phyloP scores from a whole-genome alignment of 1,140 invertebrate genomes.

The Drosophila subpulchrella region DNA sequence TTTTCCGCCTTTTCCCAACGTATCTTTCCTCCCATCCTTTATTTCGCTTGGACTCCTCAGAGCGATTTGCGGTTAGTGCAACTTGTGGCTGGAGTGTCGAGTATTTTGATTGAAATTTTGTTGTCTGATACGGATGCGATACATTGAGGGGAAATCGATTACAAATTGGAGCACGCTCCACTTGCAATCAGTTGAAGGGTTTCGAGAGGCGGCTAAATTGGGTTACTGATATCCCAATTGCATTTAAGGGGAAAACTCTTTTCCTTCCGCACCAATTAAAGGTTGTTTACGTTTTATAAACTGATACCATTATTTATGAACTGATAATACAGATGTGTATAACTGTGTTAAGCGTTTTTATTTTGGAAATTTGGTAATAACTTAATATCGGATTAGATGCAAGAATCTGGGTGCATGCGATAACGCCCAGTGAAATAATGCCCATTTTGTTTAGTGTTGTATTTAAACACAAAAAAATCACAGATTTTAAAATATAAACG shows the following conservation, averaged over 20 bases:
- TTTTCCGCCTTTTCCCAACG: conserved; percentile 15
- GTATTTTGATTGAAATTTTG: conserved; percentile 55
- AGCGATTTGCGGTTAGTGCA: conserved; percentile 41
- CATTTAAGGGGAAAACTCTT: not conserved
- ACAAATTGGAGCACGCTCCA: conserved; percentile 50
- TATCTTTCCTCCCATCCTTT: conserved; percentile 6
- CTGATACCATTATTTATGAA: not conserved
- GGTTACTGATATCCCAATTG: conserved; percentile 36
- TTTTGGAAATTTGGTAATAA: not conserved
- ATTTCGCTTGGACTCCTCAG: conserved; percentile 3
- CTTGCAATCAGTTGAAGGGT: conserved; percentile 23
- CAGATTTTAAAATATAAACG: too few relatives aligned
- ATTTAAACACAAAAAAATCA: too few relatives aligned
- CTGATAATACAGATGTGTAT: not conserved
- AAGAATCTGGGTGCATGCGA: too few relatives aligned
- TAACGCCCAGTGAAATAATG: too few relatives aligned
- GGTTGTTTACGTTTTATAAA: not conserved
- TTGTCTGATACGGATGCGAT: conserved; percentile 36
- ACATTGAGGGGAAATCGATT: conserved; percentile 39
- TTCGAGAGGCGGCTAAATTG: conserved; percentile 32
- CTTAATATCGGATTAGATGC: too few relatives aligned
- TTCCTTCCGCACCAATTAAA: conserved; percentile 1
- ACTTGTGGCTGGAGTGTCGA: conserved; percentile 38
- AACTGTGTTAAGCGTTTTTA: not conserved
- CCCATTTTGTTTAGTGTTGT: too few relatives aligned